phyloP scores from a whole-genome alignment of 2,888 invertebrate species.

The Cephus sareptanus region DNA sequence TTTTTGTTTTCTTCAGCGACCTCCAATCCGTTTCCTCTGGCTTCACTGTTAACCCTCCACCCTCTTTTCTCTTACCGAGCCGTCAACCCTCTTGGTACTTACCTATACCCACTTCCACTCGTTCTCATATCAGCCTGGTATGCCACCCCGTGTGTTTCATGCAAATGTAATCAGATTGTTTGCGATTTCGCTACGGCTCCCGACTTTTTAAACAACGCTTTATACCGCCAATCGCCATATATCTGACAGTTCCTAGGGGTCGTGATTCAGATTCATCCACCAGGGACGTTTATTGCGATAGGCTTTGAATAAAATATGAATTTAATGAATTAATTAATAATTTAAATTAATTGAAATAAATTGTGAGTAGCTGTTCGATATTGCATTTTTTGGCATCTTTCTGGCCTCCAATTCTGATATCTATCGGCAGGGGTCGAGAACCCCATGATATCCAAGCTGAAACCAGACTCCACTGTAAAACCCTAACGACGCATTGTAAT shows the following conservation, averaged over 20 bases:
- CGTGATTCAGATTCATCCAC: neutral
- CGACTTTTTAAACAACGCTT: neutral
- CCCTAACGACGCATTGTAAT: slow-evolving; percentile 48
- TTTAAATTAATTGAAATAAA: neutral
- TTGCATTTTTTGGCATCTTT: neutral
- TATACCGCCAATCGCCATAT: neutral
- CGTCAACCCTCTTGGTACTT: neutral
- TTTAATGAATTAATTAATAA: neutral
- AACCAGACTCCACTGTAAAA: slow-evolving; percentile 36
- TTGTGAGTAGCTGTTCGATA: neutral
- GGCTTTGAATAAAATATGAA: neutral
- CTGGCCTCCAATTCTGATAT: neutral
- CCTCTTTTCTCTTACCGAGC: slow-evolving; percentile 17
- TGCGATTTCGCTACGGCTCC: slow-evolving; percentile 35
- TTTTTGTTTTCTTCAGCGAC: slow-evolving; percentile 32
- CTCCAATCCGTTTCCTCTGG: slow-evolving; percentile 12
- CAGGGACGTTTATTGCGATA: neutral
- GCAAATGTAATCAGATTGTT: slow-evolving; percentile 56
- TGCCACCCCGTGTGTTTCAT: slow-evolving; percentile 43
- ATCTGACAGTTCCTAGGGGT: neutral
- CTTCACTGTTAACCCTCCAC: slow-evolving; percentile 10
- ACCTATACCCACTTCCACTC: slow-evolving; percentile 9
- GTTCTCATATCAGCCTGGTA: slow-evolving; percentile 37
- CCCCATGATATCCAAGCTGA: slow-evolving; percentile 21
- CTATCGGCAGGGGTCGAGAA: slow-evolving; percentile 27